Evolutionary conservation across 2,797 vertebrate species (phyloP), one percentile per base, ranked within the genome.

Genomic region (Chrysocyon brachyurus): DNA sequence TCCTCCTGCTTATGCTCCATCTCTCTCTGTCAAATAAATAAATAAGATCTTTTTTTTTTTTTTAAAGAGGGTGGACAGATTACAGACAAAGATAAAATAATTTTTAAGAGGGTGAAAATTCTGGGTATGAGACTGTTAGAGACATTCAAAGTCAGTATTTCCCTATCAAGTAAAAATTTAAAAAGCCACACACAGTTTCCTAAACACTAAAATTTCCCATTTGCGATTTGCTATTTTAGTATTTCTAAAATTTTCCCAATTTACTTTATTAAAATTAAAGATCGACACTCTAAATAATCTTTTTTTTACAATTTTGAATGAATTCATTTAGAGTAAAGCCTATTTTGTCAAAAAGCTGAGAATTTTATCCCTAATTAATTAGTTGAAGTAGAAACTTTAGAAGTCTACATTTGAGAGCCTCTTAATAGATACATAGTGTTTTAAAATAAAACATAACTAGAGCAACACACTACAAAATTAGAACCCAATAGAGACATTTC

Each of bases 251-350:
- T 1, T 56, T 89, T 64, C 8, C 40, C 16, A 57, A 26, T 78
- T 77, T 52, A 85, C 73, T 24, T 72, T 3, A 46, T 1, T 85
- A 72, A 91, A 91, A 68, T 1, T 19, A 26, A 28, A 28, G 87
- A 40, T 19, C 8, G 33, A 19, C 1, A 52, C 4, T 4, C n/a
- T 83, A 88, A 46, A 16, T 28, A 77, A 85, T 72, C 24, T 73
- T 79, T 84, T 72, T 90, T 97, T 85, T 95, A 72, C 1, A 59
- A 26, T 75, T 83, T 86, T 82, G 17, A 87, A 90, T 21, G 17
- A n/a, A 72, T 68, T 75, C 31, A 64, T 79, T 83, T 31, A 49
- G 4, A 82, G 36, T 72, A 49, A 63, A 86, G 1, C 10, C 1
- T 75, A 7, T 54, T 70, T 87, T 72, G 52, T 68, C n/a, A 79